Base-by-base conservation (phyloP, 1,140 invertebrate species). In the Dysdera silvatica region DNA sequence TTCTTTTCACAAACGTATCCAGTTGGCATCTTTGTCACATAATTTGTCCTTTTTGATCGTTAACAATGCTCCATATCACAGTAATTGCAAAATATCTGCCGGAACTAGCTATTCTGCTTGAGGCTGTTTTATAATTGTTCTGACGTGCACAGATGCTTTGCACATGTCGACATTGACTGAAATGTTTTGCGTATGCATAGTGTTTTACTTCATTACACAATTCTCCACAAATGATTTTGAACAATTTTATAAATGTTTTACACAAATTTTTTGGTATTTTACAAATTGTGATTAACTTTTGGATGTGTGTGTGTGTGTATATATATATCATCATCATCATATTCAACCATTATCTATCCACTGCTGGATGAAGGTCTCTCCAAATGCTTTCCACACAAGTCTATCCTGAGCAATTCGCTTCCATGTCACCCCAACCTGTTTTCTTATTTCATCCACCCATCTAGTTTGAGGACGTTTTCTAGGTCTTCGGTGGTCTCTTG, bases 151-250 rank as follows among this genome's bases (percentile, higher is more conserved):
- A 43, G 6, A 43, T 6, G 23, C 23, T 43, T 43, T 43, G n/a
- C 41, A n/a, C n/a, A 43, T 43, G 41, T n/a, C n/a, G n/a, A 43
- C n/a, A n/a, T 43, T n/a, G 41, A 43, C n/a, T 43, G 41, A 43
- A 43, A 43, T 43, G 41, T 43, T 43, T 43, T 43, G n/a, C 41
- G n/a, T 18, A 43, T 18, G 41, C 41, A 43, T n/a, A n/a, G n/a
- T n/a, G n/a, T n/a, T n/a, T n/a, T n/a, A 18, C 23, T 20, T 18
- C 6, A 6, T 43, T 43, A 6, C 16, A 43, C 16, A n/a, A 43
- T 43, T 43, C 41, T 43, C 41, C 41, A 6, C 41, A 43, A 43
- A 20, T 43, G n/a, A 43, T 43, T 43, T 43, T 43, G 41, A 43
- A 43, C n/a, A 18, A 8, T 43, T 43, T 43, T 5, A 43, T 43